A percentile compares a stretch with the other conserved stretches of the same genome.
Evolutionary conservation across 2,888 invertebrate genomes (phyloP).

Genomic region (Temnothorax rugatulus): DNA sequence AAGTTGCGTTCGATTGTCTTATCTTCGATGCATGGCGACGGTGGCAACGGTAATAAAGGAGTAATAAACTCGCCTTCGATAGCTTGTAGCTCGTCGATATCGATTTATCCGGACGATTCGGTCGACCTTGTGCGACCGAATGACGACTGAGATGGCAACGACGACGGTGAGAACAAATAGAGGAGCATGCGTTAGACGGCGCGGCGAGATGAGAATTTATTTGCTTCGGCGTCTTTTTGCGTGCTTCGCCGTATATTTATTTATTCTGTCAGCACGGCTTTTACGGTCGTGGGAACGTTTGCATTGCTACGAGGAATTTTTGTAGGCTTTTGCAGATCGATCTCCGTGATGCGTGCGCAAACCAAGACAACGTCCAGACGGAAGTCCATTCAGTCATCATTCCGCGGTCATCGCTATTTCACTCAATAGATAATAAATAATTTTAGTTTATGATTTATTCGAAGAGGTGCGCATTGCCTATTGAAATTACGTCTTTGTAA

Average conservation of each 20-base stretch:
- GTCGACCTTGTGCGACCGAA: slow-evolving; percentile 12
- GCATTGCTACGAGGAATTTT: not conserved
- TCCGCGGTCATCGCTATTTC: not conserved
- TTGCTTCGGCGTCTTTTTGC: not conserved
- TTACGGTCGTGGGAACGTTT: slow-evolving; percentile 26
- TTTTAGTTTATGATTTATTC: not conserved
- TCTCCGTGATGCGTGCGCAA: too few relatives aligned
- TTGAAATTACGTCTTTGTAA: not conserved
- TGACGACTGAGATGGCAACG: not conserved
- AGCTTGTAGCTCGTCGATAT: slow-evolving; percentile 55
- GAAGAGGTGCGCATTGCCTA: not conserved
- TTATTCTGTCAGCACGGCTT: not conserved
- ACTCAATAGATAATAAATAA: slow-evolving; percentile 17
- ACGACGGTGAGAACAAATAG: slow-evolving; percentile 3
- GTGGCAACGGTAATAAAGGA: slow-evolving; percentile 63
- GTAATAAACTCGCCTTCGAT: slow-evolving; percentile 60
- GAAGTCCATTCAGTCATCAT: too few relatives aligned
- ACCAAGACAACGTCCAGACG: too few relatives aligned
- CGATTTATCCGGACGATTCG: slow-evolving; percentile 58
- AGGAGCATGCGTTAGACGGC: slow-evolving; percentile 12
- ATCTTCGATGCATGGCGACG: slow-evolving; percentile 51
- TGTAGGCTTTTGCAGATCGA: not conserved
- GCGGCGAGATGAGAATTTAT: slow-evolving; percentile 19
- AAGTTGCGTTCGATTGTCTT: slow-evolving; percentile 48
- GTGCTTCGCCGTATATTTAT: slow-evolving; percentile 12